Evolutionary conservation across 1,140 invertebrate species (phyloP).

Genomic region (Drosophila baimaii): DNA sequence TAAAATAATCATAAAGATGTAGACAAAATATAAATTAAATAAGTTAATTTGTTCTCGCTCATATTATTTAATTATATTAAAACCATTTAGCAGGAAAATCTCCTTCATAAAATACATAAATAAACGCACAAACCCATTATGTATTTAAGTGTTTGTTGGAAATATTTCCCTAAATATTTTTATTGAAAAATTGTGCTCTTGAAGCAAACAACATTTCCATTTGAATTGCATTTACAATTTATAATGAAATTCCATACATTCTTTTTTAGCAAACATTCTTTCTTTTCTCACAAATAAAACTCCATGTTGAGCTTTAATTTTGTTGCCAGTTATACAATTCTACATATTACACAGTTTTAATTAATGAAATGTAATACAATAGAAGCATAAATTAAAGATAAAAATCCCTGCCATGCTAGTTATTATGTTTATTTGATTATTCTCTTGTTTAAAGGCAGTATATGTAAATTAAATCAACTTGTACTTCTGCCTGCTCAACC

Average conservation of each 20-base stretch:
- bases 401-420: background rate
- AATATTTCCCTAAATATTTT: background rate
- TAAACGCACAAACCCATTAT: background rate
- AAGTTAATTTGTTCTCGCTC: no score
- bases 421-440: background rate
- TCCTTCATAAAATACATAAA: background rate
- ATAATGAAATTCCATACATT: background rate
- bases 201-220: background rate
- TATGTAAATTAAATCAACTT: background rate
- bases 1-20: background rate
- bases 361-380: background rate
- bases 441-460: background rate
- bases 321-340: background rate
- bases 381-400: background rate
- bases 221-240: conserved; percentile 1
- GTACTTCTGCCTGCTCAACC: background rate
- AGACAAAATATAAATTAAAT: no score
- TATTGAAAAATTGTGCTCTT: no score
- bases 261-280: background rate
- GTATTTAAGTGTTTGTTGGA: background rate
- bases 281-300: no score
- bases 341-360: background rate
- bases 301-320: background rate
- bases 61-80: no score
- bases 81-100: no score